Evolutionary conservation across 1,140 invertebrate species (phyloP), one percentile per base, ranked within the genome.

Genomic region (Hylaeus volcanicus): DNA sequence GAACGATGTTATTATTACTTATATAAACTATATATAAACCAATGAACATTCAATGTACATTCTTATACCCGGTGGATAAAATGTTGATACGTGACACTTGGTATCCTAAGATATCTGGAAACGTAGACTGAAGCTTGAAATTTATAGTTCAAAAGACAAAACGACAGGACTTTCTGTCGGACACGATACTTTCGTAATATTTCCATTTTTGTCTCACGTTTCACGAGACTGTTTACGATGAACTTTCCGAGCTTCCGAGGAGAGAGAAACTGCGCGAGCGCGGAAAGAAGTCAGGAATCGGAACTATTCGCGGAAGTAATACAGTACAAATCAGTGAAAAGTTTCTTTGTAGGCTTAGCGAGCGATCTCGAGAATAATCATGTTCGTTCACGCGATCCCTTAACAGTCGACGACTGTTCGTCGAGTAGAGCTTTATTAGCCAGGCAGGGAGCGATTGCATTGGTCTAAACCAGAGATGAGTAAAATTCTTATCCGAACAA

Each of bases 321-420:
- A 81, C 79, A 81, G 79, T 81, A 81, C 79, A 81, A 81, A 81
- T 65, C 66, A 64, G 53, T 56, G 60, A 77, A 48, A 51, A 56
- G 63, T 43, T 69, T 80, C 74, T 26, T 26, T 39, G 72, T 74
- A 75, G 73, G 26, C 5, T 68, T 68, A 66, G 43, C 53, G 37
- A 55, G 26, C 64, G 64, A 61, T 65, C 73, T 75, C 56, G 60
- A 55, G 8, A 9, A 45, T 74, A 78, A 39, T 73, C 48, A 11
- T 43, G 39, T 61, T 69, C 72, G 48, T 80, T 74, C 39, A 43
- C 26, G 11, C 51, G 60, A 53, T 15, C 12, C 51, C n/a, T 66
- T 51, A 8, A 41, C 14, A 9, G 39, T 37, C 39, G 26, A 26
- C 5, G 48, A 45, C 5, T 41, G 48, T 9, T 8, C 65, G 1